Base-by-base conservation (phyloP, 37 sponge, comb jelly and placozoan species). In the Dysidea cf. avara region DNA sequence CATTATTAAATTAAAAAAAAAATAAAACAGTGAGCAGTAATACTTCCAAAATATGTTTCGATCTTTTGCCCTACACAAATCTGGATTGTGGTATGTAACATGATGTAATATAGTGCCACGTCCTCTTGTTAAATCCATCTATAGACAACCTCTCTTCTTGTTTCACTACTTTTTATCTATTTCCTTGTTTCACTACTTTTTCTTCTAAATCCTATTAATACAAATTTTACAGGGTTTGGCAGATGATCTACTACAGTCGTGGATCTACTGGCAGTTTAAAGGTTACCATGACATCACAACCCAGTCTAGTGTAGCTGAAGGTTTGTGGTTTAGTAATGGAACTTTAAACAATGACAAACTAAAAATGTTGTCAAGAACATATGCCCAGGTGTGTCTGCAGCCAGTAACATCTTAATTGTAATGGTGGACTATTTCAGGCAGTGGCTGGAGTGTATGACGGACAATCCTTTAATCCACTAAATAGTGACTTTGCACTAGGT, bases 261-360 rank as follows among this genome's bases (percentile, higher is more conserved):
- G 88, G 88, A 56, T 77, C 18, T 87, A 87, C 60, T 87, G 88
- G 88, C 83, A 87, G 47, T 81, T 61, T 49, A 87, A 87, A 66
- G 83, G 83, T 62, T 87, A 24, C 58, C 73, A 68, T 52, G 83
- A 87, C 67, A 67, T 87, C 65, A 87, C 83, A 13, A 81, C 83
- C 0, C 87, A 80, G 39, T 75, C 76, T 11, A 70, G 59, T 39
- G 65, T 52, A 13, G 71, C 36, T 50, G 83, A 87, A 36, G 88
- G 88, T 13, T 53, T 87, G 46, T 87, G 59, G 57, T 87, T 53
- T 71, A 46, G 53, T 25, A 87, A 87, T 77, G 88, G 88, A 29
- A 72, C 73, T 39, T 39, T 81, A 39, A 60, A 87, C 39, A 34
- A 11, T n/a, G 56, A 51, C 26, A 87, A 87, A 58, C 18, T 87